A percentile compares a stretch with the other conserved stretches of the same genome.
Conservation (phyloP, 2,888 invertebrate species). For the Tanypteryx hageni region DNA sequence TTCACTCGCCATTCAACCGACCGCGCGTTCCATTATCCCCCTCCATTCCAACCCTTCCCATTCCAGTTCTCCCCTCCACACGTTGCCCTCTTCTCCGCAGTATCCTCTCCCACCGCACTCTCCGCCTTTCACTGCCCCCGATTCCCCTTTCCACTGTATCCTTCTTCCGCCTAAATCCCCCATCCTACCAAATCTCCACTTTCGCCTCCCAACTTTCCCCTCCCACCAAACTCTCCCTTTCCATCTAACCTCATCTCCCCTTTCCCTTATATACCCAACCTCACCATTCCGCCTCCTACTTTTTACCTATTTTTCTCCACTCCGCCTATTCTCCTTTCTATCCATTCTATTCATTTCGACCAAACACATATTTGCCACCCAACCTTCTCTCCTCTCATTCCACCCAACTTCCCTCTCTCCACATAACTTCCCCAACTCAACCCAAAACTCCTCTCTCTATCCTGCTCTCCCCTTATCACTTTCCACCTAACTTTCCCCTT, state of each 20-base stretch:
- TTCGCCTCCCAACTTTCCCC: not conserved
- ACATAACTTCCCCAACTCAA: not conserved
- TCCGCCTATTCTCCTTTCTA: not conserved
- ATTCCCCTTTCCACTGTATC: not conserved
- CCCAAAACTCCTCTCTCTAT: not conserved
- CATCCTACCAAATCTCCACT: slow-evolving; percentile 3
- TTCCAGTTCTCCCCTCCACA: not conserved
- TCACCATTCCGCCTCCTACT: not conserved
- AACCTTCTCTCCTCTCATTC: no score
- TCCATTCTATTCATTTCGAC: not conserved
- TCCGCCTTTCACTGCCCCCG: not conserved
- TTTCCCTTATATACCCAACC: not conserved
- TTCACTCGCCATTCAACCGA: slow-evolving; percentile 38
- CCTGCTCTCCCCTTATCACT: not conserved
- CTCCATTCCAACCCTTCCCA: not conserved
- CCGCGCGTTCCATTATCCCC: slow-evolving; percentile 35
- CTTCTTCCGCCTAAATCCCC: not conserved
- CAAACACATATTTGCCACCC: no score
- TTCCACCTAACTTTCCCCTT: not conserved
- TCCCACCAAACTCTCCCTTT: not conserved
- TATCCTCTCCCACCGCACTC: not conserved
- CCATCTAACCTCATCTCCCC: not conserved
- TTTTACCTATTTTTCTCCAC: not conserved
- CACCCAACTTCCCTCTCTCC: no score
- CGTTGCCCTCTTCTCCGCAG: not conserved